Percentiles rank a stretch among this genome's conserved stretches.
Conservation (phyloP, 2,113 vertebrate species). For the Paracanthobrama guichenoti region DNA sequence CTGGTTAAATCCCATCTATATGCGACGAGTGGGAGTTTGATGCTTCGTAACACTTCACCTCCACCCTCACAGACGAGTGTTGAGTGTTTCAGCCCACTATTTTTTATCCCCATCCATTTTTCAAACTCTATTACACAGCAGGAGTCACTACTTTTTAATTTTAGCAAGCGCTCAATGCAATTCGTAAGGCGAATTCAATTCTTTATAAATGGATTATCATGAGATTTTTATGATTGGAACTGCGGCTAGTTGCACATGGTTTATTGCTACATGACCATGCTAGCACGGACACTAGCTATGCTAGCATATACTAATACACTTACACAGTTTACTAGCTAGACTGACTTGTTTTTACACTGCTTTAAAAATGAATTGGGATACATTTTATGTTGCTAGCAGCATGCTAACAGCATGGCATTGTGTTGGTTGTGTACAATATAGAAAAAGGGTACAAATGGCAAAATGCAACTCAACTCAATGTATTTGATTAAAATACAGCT, state of each 20-base stretch:
- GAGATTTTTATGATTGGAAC: conserved; percentile 17
- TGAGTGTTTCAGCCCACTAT: background rate
- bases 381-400: background rate
- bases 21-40: conserved; percentile 21
- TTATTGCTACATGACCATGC: background rate
- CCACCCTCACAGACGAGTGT: background rate
- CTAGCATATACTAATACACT: background rate
- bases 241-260: conserved; percentile 4
- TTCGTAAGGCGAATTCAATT: background rate
- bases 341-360: background rate
- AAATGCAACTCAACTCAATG: background rate
- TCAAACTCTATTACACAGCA: conserved; percentile 8
- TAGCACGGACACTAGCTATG: background rate
- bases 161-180: background rate
- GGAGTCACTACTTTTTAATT: conserved; percentile 22
- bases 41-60: conserved; percentile 16
- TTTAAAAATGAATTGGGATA: background rate
- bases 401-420: background rate
- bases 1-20: conserved; percentile 37
- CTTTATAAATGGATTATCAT: background rate
- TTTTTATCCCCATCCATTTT: conserved; percentile 24
- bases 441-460: background rate
- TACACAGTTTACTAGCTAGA: background rate
- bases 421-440: background rate
- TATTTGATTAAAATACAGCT: background rate